A percentile compares a stretch with the other conserved stretches of the same genome.
These are phyloP conservation scores for Ariolimax columbianus DNA, from an alignment of 2,888 invertebrate species.

Conservation along the genomic window DNA sequence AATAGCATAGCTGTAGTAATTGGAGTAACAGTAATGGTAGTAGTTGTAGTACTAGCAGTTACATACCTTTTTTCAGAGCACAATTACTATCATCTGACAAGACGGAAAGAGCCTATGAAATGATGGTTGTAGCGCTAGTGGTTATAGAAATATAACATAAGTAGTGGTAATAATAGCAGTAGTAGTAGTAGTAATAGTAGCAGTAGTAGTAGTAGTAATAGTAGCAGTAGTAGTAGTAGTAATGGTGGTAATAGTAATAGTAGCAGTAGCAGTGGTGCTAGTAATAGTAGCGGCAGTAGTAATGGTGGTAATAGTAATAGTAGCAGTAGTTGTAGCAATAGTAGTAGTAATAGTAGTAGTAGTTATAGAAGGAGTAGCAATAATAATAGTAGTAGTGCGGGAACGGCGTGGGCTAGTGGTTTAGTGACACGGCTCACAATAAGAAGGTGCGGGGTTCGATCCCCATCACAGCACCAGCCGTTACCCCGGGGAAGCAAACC, in stretches of 20 bases:
- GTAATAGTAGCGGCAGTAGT: neutral
- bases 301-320: neutral
- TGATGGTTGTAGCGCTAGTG: neutral
- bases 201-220: neutral
- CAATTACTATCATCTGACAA: neutral
- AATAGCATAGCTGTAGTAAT: too few relatives aligned
- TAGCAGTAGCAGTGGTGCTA: neutral
- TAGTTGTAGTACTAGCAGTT: neutral
- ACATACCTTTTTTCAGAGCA: neutral
- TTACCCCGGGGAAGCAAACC: too few relatives aligned
- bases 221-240: neutral
- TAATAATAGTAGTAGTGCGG: neutral
- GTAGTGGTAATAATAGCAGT: conserved; percentile 1
- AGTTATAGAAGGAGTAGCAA: neutral
- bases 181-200: conserved; percentile 20
- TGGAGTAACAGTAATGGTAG: neutral
- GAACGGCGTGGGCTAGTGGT: neutral
- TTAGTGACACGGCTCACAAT: too few relatives aligned
- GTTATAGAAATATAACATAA: neutral
- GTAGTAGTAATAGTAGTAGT: neutral
- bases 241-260: neutral
- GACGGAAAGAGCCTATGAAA: neutral
- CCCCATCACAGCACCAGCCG: too few relatives aligned
- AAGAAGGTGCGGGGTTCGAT: too few relatives aligned
- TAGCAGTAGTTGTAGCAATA: neutral